Evolutionary conservation across 2,888 invertebrate genomes (phyloP).

Genomic region (Tanypteryx hageni): DNA sequence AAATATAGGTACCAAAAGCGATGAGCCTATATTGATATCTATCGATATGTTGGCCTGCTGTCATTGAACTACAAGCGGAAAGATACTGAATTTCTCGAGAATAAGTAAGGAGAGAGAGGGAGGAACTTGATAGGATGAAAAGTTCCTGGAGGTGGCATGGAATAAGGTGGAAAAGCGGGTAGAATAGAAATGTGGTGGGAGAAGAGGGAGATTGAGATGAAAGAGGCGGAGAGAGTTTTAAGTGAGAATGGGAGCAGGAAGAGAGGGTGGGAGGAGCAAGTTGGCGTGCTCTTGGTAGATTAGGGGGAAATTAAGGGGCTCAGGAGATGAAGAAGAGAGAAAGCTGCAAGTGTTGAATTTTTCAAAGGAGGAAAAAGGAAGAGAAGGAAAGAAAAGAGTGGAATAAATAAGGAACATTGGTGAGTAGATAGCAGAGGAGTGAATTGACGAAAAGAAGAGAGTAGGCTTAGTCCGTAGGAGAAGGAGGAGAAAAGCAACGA

Average conservation of each 20-base stretch:
- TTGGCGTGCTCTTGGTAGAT: not conserved
- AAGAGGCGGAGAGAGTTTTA: not conserved
- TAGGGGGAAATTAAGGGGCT: not conserved
- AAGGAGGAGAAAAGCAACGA: not conserved
- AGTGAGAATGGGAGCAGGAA: not conserved
- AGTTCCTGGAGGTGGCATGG: not conserved
- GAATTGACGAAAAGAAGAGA: not conserved
- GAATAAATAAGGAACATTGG: not conserved
- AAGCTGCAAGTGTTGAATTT: too few relatives aligned
- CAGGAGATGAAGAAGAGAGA: too few relatives aligned
- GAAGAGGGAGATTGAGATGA: not conserved
- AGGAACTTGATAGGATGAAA: not conserved
- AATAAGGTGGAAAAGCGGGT: not conserved
- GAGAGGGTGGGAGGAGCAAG: not conserved
- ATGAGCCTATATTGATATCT: too few relatives aligned
- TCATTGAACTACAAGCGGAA: too few relatives aligned
- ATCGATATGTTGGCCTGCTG: too few relatives aligned
- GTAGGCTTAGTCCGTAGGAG: not conserved
- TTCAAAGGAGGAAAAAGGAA: not conserved
- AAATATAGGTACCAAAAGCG: too few relatives aligned
- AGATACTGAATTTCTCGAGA: too few relatives aligned
- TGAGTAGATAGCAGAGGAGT: not conserved
- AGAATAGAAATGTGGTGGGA: not conserved
- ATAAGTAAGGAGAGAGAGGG: too few relatives aligned
- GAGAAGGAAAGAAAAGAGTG: not conserved